Percentiles rank a stretch among this genome's conserved stretches.
Evolutionary conservation across 2,113 vertebrate genomes (phyloP).

Genomic region (Stigmatopora argus): DNA sequence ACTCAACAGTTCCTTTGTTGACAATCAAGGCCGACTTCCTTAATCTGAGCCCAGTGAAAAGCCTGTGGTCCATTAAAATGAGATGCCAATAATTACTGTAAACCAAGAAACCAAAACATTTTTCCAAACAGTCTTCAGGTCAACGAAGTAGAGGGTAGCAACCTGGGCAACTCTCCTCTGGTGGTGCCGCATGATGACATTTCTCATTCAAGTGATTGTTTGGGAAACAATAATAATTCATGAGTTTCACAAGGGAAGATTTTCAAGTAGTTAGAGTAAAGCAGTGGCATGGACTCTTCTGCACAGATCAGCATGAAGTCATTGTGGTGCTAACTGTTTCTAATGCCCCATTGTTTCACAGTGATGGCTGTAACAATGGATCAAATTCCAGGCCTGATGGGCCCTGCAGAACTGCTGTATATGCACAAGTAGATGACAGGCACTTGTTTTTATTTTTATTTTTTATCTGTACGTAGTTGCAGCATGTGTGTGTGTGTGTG

Average conservation of each 20-base stretch:
- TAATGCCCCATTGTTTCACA: conserved; percentile 51
- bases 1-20: conserved; percentile 50
- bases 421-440: conserved; percentile 10
- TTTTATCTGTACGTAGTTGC: conserved; percentile 1
- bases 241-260: conserved; percentile 50
- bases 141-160: too few relatives aligned
- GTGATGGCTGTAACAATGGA: conserved; percentile 52
- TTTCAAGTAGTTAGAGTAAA: conserved; percentile 48
- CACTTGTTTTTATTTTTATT: not conserved
- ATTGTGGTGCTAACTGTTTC: conserved; percentile 61
- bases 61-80: not conserved
- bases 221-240: conserved; percentile 45
- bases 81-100: conserved; percentile 11
- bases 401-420: conserved; percentile 28
- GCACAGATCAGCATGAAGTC: conserved; percentile 53
- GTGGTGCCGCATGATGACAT: conserved; percentile 24
- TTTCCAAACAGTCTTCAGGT: not conserved
- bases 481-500: not conserved
- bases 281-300: conserved; percentile 19
- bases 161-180: not conserved
- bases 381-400: conserved; percentile 53
- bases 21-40: conserved; percentile 44
- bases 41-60: conserved; percentile 7
- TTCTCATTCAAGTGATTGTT: conserved; percentile 44
- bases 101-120: not conserved